phyloP scores from a whole-genome alignment of 1,140 invertebrate genomes.

The Ceratoteleas bidentatus region DNA sequence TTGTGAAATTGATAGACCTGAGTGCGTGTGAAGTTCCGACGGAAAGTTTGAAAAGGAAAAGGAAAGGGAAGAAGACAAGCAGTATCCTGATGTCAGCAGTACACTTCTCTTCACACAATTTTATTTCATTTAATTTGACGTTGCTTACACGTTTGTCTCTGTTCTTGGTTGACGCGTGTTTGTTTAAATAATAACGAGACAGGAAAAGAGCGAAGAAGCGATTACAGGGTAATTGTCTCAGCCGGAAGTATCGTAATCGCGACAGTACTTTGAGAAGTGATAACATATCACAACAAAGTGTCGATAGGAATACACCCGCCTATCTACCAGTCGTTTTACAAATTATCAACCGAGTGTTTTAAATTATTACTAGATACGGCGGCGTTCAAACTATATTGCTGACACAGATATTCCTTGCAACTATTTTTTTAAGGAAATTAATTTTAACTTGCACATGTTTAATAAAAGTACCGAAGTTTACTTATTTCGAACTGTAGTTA shows the following conservation, averaged over 20 bases:
- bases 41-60: conserved; percentile 6
- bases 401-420: no score
- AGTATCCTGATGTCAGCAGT: conserved; percentile 35
- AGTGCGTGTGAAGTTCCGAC: background rate
- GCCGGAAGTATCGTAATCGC: conserved; percentile 72
- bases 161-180: conserved; percentile 45
- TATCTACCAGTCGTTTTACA: conserved; percentile 52
- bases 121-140: conserved; percentile 40
- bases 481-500: no score
- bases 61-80: conserved; percentile 19
- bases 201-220: conserved; percentile 54
- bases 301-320: conserved; percentile 62
- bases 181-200: conserved; percentile 53
- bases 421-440: no score
- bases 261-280: conserved; percentile 64
- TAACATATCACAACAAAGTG: conserved; percentile 67
- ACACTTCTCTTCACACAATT: conserved; percentile 40
- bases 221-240: conserved; percentile 56
- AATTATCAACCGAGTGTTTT: conserved; percentile 18
- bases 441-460: no score
- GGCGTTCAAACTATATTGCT: no score
- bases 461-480: no score
- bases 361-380: background rate
- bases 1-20: background rate
- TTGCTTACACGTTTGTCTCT: conserved; percentile 24